phyloP scores from a whole-genome alignment of 2,888 invertebrate species.

The Dryococelus australis region DNA sequence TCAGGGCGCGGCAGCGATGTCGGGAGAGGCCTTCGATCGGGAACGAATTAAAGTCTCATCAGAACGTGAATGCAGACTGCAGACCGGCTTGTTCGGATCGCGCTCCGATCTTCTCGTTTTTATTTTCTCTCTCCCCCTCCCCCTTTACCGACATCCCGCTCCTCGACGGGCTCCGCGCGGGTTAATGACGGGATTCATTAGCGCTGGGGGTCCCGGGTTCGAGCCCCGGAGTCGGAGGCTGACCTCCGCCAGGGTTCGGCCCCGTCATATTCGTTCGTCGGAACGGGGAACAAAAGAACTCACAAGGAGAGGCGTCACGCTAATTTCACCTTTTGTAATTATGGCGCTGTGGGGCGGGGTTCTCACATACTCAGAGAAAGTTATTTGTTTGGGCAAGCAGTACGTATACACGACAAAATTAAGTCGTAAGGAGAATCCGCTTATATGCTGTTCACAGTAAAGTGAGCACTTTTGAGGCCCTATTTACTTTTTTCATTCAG shows the following conservation, averaged over 20 bases:
- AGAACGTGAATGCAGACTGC: not conserved
- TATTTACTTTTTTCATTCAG: no score
- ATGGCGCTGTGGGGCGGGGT: no score
- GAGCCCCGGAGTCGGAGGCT: not conserved
- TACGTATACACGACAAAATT: no score
- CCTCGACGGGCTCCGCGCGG: not conserved
- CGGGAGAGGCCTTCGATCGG: not conserved
- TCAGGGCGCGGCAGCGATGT: not conserved
- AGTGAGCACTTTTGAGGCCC: no score
- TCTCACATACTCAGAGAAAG: no score
- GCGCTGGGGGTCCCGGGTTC: not conserved
- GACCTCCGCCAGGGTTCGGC: no score
- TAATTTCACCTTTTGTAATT: no score
- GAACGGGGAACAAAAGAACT: not conserved
- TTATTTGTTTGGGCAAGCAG: no score
- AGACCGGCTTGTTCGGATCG: no score
- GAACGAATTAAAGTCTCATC: not conserved
- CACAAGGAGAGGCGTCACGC: no score
- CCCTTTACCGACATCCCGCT: not conserved
- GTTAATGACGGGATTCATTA: slow-evolving; percentile 6
- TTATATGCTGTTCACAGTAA: no score
- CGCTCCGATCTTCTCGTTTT: not conserved
- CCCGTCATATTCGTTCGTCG: not conserved
- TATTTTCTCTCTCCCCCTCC: not conserved
- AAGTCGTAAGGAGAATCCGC: no score